Base-by-base conservation (phyloP, 2,797 vertebrate species). In the Rhinella marina region DNA sequence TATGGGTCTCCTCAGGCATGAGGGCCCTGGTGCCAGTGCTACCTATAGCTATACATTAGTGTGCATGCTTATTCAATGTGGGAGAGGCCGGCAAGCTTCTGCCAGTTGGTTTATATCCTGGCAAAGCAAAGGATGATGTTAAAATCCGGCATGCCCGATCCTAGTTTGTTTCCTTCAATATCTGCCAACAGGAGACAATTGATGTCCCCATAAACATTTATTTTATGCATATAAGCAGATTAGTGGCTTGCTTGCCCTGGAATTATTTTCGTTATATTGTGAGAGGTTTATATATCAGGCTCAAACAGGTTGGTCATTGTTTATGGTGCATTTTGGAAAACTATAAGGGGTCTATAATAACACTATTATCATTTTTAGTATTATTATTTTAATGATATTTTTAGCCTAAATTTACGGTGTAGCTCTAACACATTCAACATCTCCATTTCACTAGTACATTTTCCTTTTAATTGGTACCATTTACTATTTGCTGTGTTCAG, bases 401-500 rank as follows among this genome's bases (percentile, higher is more conserved):
- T 25, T 85, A 85, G 7, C 41, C 41, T 41, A 41, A 41, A 41
- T 85, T 85, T 62, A 85, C 27, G 4, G 57, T 75, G 75, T 17
- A 76, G 70, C 13, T 76, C 70, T 62, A 50, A 62, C 41, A n/a
- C 19, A 75, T 50, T 50, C 10, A 23, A 50, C 72, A 62, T 76
- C 56, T 61, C 48, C 21, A 85, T 84, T 75, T 76, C 70, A 84
- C 70, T 61, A 52, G 72, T 85, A 62, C 57, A 76, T 85, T 85
- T 84, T 52, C 29, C 48, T 52, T 59, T 85, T 85, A 85, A 85
- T 85, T 85, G 72, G 21, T 76, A 62, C 21, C 56, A 61, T 62
- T 76, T 85, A 76, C 72, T 76, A 62, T 76, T 62, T 57, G 85
- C 57, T 48, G 81, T 88, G 50, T 70, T 41, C 59, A 84, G 86